These are phyloP conservation scores for Drosophila limbata DNA, from an alignment of 2,888 invertebrate genomes.

Conservation along the genomic window DNA sequence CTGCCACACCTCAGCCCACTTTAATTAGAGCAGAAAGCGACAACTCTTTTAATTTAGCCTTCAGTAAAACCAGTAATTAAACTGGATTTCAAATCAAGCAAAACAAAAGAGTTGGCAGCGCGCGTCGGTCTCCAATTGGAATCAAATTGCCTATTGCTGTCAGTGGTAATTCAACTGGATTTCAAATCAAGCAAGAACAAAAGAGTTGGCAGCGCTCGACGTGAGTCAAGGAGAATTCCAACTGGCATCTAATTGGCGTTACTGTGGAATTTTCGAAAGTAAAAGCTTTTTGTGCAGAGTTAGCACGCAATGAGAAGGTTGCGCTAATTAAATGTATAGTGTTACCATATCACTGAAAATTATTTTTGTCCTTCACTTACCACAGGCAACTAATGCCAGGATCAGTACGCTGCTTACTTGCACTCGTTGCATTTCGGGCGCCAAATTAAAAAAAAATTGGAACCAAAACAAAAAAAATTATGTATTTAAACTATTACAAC, in stretches of 20 bases:
- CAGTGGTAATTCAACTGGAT: conserved; percentile 55
- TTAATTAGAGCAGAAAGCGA: conserved; percentile 53
- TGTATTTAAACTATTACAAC: conserved; percentile 11
- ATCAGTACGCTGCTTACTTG: conserved; percentile 68
- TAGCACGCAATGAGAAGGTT: conserved; percentile 57
- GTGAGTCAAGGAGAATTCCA: neutral
- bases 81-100: conserved; percentile 46
- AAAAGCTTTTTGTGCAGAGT: conserved; percentile 59
- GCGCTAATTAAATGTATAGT: conserved; percentile 41
- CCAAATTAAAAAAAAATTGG: conserved; percentile 3
- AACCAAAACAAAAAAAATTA: conserved; percentile 26
- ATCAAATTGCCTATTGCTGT: conserved; percentile 36
- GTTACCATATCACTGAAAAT: conserved; percentile 13
- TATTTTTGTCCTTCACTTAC: conserved; percentile 66
- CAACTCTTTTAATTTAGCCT: conserved; percentile 60
- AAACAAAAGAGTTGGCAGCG: conserved; percentile 30
- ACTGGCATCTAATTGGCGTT: conserved; percentile 22
- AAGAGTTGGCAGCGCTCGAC: conserved; percentile 19
- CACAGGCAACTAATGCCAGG: conserved; percentile 67
- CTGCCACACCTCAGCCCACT: conserved; percentile 42
- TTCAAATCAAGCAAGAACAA: conserved; percentile 36
- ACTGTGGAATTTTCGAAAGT: conserved; percentile 72
- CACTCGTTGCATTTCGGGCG: conserved; percentile 64
- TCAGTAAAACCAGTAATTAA: conserved; percentile 55
- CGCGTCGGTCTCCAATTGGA: conserved; percentile 5